These are phyloP conservation scores for Alcedo atthis DNA, from an alignment of 2,797 vertebrate genomes.

Conservation along the genomic window DNA sequence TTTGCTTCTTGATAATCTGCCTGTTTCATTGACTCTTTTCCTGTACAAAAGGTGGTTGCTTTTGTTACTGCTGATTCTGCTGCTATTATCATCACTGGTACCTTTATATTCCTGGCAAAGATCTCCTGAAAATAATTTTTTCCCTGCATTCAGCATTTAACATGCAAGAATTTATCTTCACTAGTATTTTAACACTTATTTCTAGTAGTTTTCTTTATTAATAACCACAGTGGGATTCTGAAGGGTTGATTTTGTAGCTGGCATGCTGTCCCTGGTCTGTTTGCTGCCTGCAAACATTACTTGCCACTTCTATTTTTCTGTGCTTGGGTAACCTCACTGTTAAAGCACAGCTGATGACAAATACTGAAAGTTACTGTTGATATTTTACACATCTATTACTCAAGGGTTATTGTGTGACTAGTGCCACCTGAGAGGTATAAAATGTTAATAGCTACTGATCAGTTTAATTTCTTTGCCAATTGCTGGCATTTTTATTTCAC, in stretches of 20 bases:
- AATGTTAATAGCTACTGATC: not conserved
- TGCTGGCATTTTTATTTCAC: slow-evolving; percentile 34
- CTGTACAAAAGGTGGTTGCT: not conserved
- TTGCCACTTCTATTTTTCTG: not conserved
- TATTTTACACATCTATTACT: slow-evolving; percentile 1
- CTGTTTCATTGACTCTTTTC: not conserved
- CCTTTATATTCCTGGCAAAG: not conserved
- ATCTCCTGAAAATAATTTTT: not conserved
- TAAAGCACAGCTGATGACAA: not conserved
- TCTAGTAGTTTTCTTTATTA: not conserved
- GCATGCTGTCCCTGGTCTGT: not conserved
- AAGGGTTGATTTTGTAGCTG: not conserved
- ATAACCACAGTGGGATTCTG: not conserved
- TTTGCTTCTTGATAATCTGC: not conserved
- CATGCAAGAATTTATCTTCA: not conserved
- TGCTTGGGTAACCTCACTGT: not conserved
- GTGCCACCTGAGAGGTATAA: slow-evolving; percentile 1
- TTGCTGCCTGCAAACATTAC: not conserved
- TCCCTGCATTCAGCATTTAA: not conserved
- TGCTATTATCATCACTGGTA: not conserved
- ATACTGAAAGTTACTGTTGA: slow-evolving; percentile 2
- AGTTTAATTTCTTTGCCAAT: slow-evolving; percentile 29
- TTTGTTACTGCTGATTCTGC: not conserved
- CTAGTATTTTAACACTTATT: not conserved
- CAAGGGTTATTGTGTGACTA: slow-evolving; percentile 2